A percentile compares a stretch with the other conserved stretches of the same genome.
phyloP scores from a whole-genome alignment of 2,888 invertebrate species.

The Brachyptera putata region DNA sequence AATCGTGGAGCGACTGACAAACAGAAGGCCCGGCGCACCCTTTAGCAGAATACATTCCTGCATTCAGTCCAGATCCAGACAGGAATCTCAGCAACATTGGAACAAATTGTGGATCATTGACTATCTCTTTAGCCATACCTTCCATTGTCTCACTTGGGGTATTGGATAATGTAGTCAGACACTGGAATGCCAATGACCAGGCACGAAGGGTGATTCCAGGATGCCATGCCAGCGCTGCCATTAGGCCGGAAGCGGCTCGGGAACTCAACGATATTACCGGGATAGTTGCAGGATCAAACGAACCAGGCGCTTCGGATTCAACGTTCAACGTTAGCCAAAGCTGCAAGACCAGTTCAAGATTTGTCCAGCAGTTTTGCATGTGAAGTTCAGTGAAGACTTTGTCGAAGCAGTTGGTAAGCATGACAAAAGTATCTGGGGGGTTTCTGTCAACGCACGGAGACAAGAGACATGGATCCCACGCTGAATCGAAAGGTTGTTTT shows the following conservation, averaged over 20 bases:
- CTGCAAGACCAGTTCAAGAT: constrained; percentile 78
- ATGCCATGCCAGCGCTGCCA: constrained; percentile 61
- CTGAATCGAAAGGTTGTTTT: constrained; percentile 40
- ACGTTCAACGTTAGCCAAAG: constrained; percentile 81
- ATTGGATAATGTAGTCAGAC: constrained; percentile 51
- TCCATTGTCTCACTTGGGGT: constrained; percentile 13
- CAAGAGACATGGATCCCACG: constrained; percentile 51
- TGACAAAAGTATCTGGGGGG: constrained; percentile 42
- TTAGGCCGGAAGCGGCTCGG: constrained; percentile 60
- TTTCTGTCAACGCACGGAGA: constrained; percentile 43
- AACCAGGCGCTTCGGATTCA: constrained; percentile 46
- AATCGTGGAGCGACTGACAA: constrained; percentile 67
- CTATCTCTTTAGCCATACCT: constrained; percentile 59
- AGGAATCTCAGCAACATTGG: constrained; percentile 63
- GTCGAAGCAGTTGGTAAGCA: constrained; percentile 67
- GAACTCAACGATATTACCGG: constrained; percentile 63
- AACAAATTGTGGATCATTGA: constrained; percentile 62
- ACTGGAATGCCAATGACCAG: constrained; percentile 75
- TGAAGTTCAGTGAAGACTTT: constrained; percentile 60
- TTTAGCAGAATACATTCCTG: constrained; percentile 47
- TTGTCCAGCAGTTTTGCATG: constrained; percentile 62
- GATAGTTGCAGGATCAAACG: constrained; percentile 50
- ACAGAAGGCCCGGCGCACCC: constrained; percentile 68
- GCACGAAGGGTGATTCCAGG: constrained; percentile 67
- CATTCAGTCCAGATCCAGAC: constrained; percentile 57